Conservation (phyloP, 2,797 vertebrate species). For the Sus cebifrons region DNA sequence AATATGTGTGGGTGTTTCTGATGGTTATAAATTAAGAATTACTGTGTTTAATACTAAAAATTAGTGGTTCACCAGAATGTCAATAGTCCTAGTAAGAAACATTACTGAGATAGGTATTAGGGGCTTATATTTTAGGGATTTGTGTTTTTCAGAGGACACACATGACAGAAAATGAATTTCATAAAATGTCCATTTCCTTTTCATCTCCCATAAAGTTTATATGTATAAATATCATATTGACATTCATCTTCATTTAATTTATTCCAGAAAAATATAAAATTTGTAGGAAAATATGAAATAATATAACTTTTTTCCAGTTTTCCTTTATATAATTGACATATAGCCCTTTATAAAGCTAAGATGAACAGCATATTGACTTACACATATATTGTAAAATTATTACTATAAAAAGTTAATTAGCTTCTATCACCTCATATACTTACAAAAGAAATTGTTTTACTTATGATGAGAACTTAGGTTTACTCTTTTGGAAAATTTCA, state of each 20-base stretch:
- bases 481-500: neutral
- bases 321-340: neutral
- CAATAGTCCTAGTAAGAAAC: neutral
- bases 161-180: neutral
- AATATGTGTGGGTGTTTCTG: neutral
- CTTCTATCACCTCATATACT: neutral
- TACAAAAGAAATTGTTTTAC: neutral
- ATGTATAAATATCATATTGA: neutral
- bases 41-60: neutral
- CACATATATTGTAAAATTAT: neutral
- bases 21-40: neutral
- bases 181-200: neutral
- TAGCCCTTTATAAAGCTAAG: neutral
- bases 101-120: neutral
- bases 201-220: neutral
- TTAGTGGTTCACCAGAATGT: neutral
- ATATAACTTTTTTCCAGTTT: neutral
- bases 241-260: neutral
- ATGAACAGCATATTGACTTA: neutral
- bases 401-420: neutral
- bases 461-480: neutral
- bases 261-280: neutral
- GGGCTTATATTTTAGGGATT: neutral
- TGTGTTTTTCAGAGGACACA: neutral
- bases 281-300: neutral